Evolutionary conservation across 2,888 invertebrate species (phyloP), one percentile per base, ranked within the genome.

Genomic region (Unio delphinus): DNA sequence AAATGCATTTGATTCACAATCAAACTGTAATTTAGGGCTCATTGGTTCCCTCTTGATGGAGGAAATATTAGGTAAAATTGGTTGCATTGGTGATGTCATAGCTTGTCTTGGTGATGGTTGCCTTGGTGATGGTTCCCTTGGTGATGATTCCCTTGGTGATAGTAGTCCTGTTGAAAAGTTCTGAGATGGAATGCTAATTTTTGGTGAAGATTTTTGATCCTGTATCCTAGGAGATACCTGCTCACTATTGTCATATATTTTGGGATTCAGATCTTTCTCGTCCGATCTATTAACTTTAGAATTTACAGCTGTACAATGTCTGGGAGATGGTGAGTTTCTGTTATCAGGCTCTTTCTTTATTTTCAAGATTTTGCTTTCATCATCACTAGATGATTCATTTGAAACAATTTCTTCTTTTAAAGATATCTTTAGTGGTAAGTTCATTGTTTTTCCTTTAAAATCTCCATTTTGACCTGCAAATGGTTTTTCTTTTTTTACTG

Each of bases 1-100:
- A 60, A 45, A 57, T 67, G 59, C 45, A 56, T 67, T 59, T 61
- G 69, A 64, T 58, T 67, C 65, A 61, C 67, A 68, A 62, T 74
- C 72, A 55, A 59, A 64, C 61, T 77, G 73, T n/a, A 58, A 58
- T 26, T 45, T 45, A 45, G 45, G 45, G 15, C 45, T 45, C 15
- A 45, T 45, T 45, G 45, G 45, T 45, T 45, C 45, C 45, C 45
- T 15, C 45, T 45, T 45, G 3, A 64, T 45, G 3, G 70, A 63
- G 55, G 65, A 61, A 26, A 61, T 30, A 28, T 55, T 45, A 34
- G 68, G 70, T 30, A 68, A 28, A 61, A 61, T 62, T 20, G 60
- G 67, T 58, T 62, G 65, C 63, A 28, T 64, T 64, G 66, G 63
- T 59, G 62, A 64, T 58, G 66, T 64, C 28, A 64, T 65, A 4